A percentile compares a stretch with the other conserved stretches of the same genome.
Evolutionary conservation across 2,113 vertebrate genomes (phyloP).

Genomic region (Ivindomyrus marchei): DNA sequence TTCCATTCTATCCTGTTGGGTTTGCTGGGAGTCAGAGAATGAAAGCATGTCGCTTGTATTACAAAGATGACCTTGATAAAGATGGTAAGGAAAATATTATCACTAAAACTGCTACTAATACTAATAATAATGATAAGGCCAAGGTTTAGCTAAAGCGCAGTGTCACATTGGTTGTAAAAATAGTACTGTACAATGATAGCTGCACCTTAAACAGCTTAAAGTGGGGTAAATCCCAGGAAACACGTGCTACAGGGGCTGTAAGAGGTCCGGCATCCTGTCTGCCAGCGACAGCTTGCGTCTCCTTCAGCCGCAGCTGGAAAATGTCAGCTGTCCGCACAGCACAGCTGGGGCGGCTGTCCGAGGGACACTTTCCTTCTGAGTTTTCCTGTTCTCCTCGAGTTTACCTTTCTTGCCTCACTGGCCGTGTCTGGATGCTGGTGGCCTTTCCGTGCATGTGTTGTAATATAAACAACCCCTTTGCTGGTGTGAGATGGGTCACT

Average conservation of each 20-base stretch:
- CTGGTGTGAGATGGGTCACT: constrained; percentile 45
- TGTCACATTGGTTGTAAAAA: constrained; percentile 20
- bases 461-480: constrained; percentile 39
- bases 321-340: background rate
- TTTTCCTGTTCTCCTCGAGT: background rate
- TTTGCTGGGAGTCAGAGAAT: constrained; percentile 30
- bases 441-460: background rate
- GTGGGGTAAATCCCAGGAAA: background rate
- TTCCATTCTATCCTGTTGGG: constrained; percentile 31
- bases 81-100: constrained; percentile 2
- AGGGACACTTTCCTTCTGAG: background rate
- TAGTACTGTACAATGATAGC: background rate
- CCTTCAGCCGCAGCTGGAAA: background rate
- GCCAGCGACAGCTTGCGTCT: background rate
- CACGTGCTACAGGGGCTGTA: background rate
- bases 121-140: constrained; percentile 22
- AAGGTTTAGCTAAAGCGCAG: constrained; percentile 41
- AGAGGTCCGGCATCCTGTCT: background rate
- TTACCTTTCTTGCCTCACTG: background rate
- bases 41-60: constrained; percentile 47
- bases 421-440: constrained; percentile 5
- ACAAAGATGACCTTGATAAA: constrained; percentile 30
- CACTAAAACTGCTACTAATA: background rate
- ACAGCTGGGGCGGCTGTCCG: background rate
- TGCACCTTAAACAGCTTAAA: background rate